phyloP scores from a whole-genome alignment of 1,140 invertebrate genomes.

The Drosophila kanapiae region DNA sequence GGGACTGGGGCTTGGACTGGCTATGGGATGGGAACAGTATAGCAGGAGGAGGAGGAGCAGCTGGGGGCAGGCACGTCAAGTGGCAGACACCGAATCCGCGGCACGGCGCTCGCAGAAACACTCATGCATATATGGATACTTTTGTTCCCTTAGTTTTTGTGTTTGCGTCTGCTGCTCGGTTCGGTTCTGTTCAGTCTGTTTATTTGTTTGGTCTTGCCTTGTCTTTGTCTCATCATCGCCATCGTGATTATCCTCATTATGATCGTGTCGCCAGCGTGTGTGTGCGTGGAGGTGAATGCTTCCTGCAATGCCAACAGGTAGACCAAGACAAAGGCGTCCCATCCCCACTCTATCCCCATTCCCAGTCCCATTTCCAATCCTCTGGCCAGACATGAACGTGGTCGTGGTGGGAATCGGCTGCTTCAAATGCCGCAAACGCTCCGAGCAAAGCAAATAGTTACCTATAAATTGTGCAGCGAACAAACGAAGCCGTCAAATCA shows the following conservation, averaged over 20 bases:
- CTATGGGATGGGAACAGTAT: not conserved
- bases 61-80: conserved; percentile 63
- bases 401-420: conserved; percentile 70
- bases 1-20: not conserved
- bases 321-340: conserved; percentile 58
- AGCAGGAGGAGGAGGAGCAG: not conserved
- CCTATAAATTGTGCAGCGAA: conserved; percentile 62
- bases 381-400: conserved; percentile 32
- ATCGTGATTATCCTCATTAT: conserved; percentile 65
- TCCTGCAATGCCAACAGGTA: conserved; percentile 83
- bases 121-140: conserved; percentile 59
- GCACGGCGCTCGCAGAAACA: conserved; percentile 53
- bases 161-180: conserved; percentile 44
- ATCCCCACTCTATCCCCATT: conserved; percentile 8
- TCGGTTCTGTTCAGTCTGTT: conserved; percentile 40
- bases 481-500: conserved; percentile 66
- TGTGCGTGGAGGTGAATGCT: conserved; percentile 74
- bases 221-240: conserved; percentile 79
- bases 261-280: conserved; percentile 29
- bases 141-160: conserved; percentile 73
- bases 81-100: conserved; percentile 72
- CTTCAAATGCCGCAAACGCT: conserved; percentile 69
- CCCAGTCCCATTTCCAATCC: conserved; percentile 25
- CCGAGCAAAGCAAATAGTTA: conserved; percentile 67
- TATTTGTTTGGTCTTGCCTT: conserved; percentile 64